Conservation (phyloP, 2,888 invertebrate species). For the Acanthosoma haemorrhoidale region DNA sequence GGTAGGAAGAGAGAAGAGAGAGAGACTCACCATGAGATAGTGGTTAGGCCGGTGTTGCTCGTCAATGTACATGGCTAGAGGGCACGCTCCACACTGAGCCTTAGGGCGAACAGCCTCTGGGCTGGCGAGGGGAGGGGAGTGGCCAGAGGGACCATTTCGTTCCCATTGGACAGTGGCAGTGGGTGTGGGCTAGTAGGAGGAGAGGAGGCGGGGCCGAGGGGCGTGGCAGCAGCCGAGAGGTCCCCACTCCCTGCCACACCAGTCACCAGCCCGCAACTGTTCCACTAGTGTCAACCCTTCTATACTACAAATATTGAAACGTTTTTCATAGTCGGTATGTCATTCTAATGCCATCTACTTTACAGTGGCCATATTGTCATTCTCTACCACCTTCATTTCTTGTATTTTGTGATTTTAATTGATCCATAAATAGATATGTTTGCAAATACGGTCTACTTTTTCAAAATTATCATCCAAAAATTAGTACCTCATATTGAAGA, state of each 20-base stretch:
- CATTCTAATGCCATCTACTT: no score
- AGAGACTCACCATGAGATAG: constrained; percentile 24
- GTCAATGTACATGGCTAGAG: constrained; percentile 28
- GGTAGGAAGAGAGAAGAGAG: neutral
- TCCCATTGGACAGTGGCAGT: neutral
- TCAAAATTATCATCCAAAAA: no score
- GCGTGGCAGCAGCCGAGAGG: neutral
- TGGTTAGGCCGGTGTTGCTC: constrained; percentile 21
- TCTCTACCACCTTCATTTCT: no score
- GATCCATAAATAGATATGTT: no score
- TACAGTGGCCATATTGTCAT: no score
- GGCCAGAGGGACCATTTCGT: constrained; percentile 30
- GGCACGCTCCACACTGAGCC: constrained; percentile 13
- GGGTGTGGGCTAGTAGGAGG: neutral
- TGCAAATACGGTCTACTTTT: no score
- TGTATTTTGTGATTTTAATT: no score
- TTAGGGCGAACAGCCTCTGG: constrained; percentile 8
- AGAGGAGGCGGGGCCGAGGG: neutral
- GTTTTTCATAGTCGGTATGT: no score
- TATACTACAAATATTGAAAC: no score
- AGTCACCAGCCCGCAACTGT: no score
- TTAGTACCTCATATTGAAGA: no score
- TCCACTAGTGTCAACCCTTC: no score
- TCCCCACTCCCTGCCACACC: neutral
- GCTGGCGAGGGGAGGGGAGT: constrained; percentile 38